Evolutionary conservation across 2,888 invertebrate species (phyloP).

Genomic region (Leptinotarsa rubiginosa): DNA sequence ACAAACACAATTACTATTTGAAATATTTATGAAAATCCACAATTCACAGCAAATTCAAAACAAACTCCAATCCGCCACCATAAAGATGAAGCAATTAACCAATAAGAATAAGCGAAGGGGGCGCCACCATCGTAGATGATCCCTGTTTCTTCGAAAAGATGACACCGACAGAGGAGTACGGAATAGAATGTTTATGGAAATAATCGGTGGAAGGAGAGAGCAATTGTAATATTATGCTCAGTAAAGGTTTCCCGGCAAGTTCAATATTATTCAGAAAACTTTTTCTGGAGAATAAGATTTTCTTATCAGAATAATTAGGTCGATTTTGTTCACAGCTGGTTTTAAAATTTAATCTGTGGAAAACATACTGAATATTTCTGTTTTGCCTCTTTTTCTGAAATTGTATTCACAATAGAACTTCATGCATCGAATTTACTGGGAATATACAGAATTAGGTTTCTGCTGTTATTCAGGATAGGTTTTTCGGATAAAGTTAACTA

Average conservation of each 20-base stretch:
- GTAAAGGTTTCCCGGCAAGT: not conserved
- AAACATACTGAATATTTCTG: too few relatives aligned
- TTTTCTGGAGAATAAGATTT: not conserved
- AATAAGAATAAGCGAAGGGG: constrained; percentile 52
- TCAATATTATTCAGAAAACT: constrained; percentile 2
- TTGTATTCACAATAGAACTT: too few relatives aligned
- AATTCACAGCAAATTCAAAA: constrained; percentile 62
- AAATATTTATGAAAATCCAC: constrained; percentile 46
- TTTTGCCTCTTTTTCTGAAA: too few relatives aligned
- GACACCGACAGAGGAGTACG: not conserved
- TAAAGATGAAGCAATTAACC: constrained; percentile 58
- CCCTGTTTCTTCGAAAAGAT: not conserved
- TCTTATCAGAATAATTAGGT: too few relatives aligned
- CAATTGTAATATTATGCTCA: not conserved
- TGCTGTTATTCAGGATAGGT: too few relatives aligned
- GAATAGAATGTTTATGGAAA: not conserved
- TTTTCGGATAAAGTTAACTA: too few relatives aligned
- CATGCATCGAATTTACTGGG: too few relatives aligned
- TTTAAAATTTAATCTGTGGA: too few relatives aligned
- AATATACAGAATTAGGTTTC: too few relatives aligned
- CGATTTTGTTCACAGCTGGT: too few relatives aligned
- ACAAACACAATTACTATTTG: constrained; percentile 29
- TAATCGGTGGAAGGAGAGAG: not conserved
- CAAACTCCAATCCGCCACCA: constrained; percentile 61
- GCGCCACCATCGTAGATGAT: constrained; percentile 28